These are phyloP conservation scores for Pseudomyrmex dendroicus DNA, from an alignment of 1,140 invertebrate genomes.

Conservation along the genomic window DNA sequence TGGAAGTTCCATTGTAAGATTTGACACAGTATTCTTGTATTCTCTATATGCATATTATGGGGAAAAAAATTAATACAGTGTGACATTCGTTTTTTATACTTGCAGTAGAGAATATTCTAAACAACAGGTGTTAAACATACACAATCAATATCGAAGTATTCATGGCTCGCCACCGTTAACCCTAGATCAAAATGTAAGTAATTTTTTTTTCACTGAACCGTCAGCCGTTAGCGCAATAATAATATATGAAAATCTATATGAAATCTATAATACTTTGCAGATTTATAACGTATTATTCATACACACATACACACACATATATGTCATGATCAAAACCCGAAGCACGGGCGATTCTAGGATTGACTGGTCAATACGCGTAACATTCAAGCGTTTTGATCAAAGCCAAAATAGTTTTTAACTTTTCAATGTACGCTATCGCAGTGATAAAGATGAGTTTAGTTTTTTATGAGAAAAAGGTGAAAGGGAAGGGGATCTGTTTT, in stretches of 20 bases:
- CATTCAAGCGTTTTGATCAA: too few relatives aligned
- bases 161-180: constrained; percentile 87
- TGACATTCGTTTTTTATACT: constrained; percentile 65
- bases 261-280: neutral
- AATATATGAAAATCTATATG: neutral
- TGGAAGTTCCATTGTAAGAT: neutral
- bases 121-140: constrained; percentile 86
- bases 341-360: too few relatives aligned
- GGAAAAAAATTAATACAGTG: neutral
- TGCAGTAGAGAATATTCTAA: constrained; percentile 65
- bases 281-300: neutral
- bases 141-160: constrained; percentile 88
- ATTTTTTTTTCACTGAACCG: neutral
- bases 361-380: too few relatives aligned
- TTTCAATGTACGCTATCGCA: too few relatives aligned
- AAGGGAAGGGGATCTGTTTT: too few relatives aligned
- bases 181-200: constrained; percentile 87
- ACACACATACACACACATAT: too few relatives aligned
- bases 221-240: neutral
- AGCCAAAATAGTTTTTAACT: too few relatives aligned
- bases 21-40: neutral
- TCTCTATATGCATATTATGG: neutral
- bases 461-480: too few relatives aligned
- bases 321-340: too few relatives aligned
- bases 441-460: too few relatives aligned